Base-by-base conservation (phyloP, 1,140 invertebrate genomes). In the Hermatobates lingyangjiaoensis region DNA sequence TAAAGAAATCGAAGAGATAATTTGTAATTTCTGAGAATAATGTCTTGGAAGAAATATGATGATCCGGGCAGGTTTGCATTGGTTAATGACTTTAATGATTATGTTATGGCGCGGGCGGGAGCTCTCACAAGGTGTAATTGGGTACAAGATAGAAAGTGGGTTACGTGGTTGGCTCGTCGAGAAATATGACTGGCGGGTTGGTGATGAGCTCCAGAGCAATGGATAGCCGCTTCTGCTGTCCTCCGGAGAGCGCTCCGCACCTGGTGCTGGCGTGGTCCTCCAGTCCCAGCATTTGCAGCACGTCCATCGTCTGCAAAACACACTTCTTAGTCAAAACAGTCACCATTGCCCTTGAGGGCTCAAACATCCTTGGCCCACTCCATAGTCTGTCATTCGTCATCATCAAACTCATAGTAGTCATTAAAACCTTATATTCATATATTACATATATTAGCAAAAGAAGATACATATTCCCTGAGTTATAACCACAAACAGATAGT, bases 131-230 rank as follows among this genome's bases (percentile, higher is more conserved):
- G n/a, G n/a, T n/a, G n/a, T n/a, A n/a, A n/a, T n/a, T n/a, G n/a
- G n/a, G n/a, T n/a, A n/a, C n/a, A n/a, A n/a, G n/a, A n/a, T n/a
- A n/a, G n/a, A n/a, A n/a, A n/a, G n/a, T n/a, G n/a, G n/a, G n/a
- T 66, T 60, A 81, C 79, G 78, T 81, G 2, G 81, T 84, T 20
- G 81, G 81, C 59, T 84, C 81, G 60, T 84, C 81, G 46, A 83
- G 75, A 61, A 83, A 82, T 72, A 84, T 79, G 59, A 84, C 72
- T 57, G 79, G 79, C 50, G 81, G 81, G 62, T 83, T 83, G 60
- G 77, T 81, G 40, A 81, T 61, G 20, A 74, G 63, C 57, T 74
- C 71, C 38, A 80, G 62, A 3, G 79, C 81, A 27, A 83, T 78
- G 34, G 78, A 77, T n/a, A 84, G 66, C 44, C 81, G 67, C 58